These are phyloP conservation scores for Scaptomyza hsui DNA, from an alignment of 1,140 invertebrate species.

Conservation along the genomic window DNA sequence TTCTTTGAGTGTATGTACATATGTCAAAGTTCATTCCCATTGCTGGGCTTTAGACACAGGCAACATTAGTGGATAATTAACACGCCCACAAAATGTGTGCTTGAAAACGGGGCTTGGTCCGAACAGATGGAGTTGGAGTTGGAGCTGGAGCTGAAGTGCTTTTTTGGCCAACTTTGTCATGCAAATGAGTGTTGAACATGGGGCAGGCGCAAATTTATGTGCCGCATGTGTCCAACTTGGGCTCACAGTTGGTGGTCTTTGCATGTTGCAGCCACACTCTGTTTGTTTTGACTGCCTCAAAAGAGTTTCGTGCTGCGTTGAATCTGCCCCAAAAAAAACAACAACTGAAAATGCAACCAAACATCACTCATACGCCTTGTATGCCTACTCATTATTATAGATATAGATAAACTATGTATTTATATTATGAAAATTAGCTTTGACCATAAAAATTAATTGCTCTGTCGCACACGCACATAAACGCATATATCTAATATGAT, in stretches of 20 bases:
- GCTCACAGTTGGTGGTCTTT: slow-evolving; percentile 62
- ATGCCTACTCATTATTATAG: slow-evolving; percentile 34
- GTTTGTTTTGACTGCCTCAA: slow-evolving; percentile 38
- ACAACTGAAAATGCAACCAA: slow-evolving; percentile 20
- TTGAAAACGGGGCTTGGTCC: background rate
- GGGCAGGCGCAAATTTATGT: slow-evolving; percentile 62
- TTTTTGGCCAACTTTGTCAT: slow-evolving; percentile 80
- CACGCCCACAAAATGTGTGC: slow-evolving; percentile 67
- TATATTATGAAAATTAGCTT: slow-evolving; percentile 59
- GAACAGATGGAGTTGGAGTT: background rate
- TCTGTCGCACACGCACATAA: slow-evolving; percentile 3
- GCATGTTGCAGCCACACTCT: slow-evolving; percentile 1
- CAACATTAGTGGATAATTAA: slow-evolving; percentile 81
- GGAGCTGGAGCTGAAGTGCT: background rate
- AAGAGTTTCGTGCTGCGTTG: slow-evolving; percentile 63
- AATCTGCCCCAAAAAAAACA: background rate
- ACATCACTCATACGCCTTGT: slow-evolving; percentile 64
- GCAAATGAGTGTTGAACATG: slow-evolving; percentile 68
- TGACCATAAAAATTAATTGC: slow-evolving; percentile 55
- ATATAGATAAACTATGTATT: slow-evolving; percentile 29
- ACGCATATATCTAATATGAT: slow-evolving; percentile 39
- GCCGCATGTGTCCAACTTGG: slow-evolving; percentile 54
- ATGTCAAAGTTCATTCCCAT: slow-evolving; percentile 64
- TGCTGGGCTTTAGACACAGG: slow-evolving; percentile 49
- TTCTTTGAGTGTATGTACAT: slow-evolving; percentile 10